Conservation (phyloP, 2,113 vertebrate species). For the Oryctolagus cuniculus region DNA sequence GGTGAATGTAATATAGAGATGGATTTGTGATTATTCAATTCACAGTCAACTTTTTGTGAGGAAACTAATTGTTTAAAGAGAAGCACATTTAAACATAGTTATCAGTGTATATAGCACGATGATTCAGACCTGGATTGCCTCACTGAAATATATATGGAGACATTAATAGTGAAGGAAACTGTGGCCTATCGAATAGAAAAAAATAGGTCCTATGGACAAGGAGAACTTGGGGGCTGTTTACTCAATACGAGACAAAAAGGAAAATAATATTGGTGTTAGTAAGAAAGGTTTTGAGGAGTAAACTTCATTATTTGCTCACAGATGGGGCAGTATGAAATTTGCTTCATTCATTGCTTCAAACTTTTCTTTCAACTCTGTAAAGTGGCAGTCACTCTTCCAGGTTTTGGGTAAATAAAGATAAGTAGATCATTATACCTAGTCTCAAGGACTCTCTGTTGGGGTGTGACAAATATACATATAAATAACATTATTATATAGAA, state of each 20-base stretch:
- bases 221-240: neutral
- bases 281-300: slow-evolving; percentile 1
- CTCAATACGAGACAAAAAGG: slow-evolving; percentile 17
- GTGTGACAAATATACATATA: neutral
- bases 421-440: neutral
- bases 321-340: neutral
- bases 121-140: neutral
- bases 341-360: slow-evolving; percentile 28
- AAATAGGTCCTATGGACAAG: neutral
- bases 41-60: neutral
- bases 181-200: neutral
- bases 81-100: slow-evolving; percentile 2
- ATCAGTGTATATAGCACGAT: neutral
- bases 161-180: neutral
- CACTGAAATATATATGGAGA: neutral
- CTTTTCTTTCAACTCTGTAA: slow-evolving; percentile 9
- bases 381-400: neutral
- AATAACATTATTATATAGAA: neutral
- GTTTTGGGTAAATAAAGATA: neutral
- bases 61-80: neutral
- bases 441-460: neutral
- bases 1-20: slow-evolving; percentile 28
- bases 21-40: neutral
- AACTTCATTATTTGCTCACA: neutral
- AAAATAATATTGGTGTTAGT: neutral